These are phyloP conservation scores for Zoroaster sp. DNA, from an alignment of 53 echinoderm and acorn worm species.

Conservation along the genomic window DNA sequence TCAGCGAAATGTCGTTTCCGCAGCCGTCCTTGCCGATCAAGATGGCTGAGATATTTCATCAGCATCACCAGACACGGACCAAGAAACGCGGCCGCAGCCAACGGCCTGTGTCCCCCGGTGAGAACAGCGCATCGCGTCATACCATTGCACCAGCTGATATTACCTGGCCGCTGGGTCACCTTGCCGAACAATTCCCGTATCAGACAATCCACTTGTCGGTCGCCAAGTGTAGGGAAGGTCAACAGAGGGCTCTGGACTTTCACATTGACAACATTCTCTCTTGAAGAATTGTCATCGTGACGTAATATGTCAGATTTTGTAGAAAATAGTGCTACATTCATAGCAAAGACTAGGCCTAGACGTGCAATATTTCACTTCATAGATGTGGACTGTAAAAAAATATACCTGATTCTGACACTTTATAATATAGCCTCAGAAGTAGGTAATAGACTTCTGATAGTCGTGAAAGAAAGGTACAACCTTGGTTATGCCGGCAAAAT, in stretches of 20 bases:
- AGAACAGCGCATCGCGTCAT: not conserved
- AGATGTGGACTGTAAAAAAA: not conserved
- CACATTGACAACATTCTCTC: slow-evolving; percentile 32
- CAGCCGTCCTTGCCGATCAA: slow-evolving; percentile 24
- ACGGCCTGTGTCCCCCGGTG: not conserved
- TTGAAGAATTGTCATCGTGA: not conserved
- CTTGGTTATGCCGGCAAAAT: too few species aligned
- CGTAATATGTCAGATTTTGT: not conserved
- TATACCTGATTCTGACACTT: not conserved
- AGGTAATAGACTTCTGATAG: too few species aligned
- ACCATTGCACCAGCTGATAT: not conserved
- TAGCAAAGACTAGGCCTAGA: not conserved
- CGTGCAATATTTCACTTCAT: slow-evolving; percentile 6
- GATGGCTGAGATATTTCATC: slow-evolving; percentile 25
- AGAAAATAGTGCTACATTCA: not conserved
- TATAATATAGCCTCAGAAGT: not conserved
- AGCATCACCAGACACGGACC: slow-evolving; percentile 8
- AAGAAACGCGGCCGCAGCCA: slow-evolving; percentile 23
- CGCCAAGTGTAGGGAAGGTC: not conserved
- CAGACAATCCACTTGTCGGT: slow-evolving; percentile 14
- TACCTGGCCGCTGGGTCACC: not conserved
- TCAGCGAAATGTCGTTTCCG: not conserved
- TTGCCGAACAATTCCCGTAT: not conserved
- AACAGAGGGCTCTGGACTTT: slow-evolving; percentile 39
- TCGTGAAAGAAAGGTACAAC: too few species aligned